These are phyloP conservation scores for Leptinotarsa texana DNA, from an alignment of 1,140 invertebrate genomes.

Conservation along the genomic window DNA sequence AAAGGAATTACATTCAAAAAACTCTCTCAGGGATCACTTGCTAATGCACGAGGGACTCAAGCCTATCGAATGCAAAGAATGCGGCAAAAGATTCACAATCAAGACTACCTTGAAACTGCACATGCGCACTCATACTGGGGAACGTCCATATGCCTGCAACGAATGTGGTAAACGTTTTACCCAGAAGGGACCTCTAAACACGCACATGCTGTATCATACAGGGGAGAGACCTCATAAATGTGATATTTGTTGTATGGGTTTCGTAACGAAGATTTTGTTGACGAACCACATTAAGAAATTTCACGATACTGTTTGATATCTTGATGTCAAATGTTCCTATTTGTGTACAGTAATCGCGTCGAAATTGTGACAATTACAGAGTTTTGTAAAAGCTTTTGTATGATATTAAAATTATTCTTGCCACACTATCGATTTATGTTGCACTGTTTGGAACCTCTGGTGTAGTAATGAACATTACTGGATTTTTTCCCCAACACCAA, in stretches of 20 bases:
- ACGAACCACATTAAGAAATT: constrained; percentile 34
- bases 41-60: constrained; percentile 50
- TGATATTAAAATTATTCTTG: no score
- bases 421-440: no score
- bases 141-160: constrained; percentile 77
- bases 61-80: constrained; percentile 49
- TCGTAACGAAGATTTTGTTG: constrained; percentile 39
- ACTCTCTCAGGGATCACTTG: constrained; percentile 44
- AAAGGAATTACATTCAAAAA: constrained; percentile 51
- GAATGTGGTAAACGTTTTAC: constrained; percentile 75
- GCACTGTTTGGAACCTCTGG: no score
- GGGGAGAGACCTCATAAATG: constrained; percentile 70
- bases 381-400: no score
- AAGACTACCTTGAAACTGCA: constrained; percentile 76
- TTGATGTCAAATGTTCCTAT: no score
- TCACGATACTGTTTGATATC: constrained; percentile 22
- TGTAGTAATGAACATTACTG: no score
- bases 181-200: constrained; percentile 58
- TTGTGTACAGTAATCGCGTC: no score
- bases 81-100: constrained; percentile 63
- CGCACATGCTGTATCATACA: constrained; percentile 71
- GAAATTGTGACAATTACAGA: no score
- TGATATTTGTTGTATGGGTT: constrained; percentile 60
- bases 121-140: constrained; percentile 71
- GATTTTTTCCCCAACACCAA: no score